Evolutionary conservation across 2,888 invertebrate genomes (phyloP).

Genomic region (Caenorhabditis plicata): DNA sequence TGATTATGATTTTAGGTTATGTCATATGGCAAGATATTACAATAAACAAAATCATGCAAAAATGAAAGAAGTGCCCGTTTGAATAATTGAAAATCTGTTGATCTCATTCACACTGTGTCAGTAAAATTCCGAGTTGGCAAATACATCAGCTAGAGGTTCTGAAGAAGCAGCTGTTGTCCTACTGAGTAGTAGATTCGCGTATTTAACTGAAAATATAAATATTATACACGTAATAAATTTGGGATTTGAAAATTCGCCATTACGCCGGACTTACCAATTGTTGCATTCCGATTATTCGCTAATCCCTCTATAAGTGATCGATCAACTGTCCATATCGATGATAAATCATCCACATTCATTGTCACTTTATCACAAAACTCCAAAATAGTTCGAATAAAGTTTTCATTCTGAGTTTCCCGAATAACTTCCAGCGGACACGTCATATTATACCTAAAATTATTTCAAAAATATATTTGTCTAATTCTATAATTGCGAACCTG

Average conservation of each 20-base stretch:
- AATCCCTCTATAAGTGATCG: conserved; percentile 11
- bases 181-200: conserved; percentile 6
- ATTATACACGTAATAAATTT: neutral
- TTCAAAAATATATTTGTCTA: neutral
- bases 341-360: conserved; percentile 8
- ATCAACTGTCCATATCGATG: conserved; percentile 12
- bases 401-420: conserved; percentile 2
- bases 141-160: conserved; percentile 8
- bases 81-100: too few species aligned
- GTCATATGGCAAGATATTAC: too few species aligned
- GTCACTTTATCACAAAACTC: conserved; percentile 14
- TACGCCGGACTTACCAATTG: conserved; percentile 12
- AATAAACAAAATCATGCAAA: too few species aligned
- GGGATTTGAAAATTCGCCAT: neutral
- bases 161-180: neutral
- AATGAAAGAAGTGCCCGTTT: too few species aligned
- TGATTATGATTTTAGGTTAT: too few species aligned
- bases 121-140: conserved; percentile 9
- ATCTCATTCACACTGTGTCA: too few species aligned
- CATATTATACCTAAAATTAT: conserved; percentile 1
- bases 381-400: conserved; percentile 8
- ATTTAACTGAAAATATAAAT: conserved; percentile 10
- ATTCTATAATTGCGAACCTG: neutral
- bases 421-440: conserved; percentile 18
- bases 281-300: conserved; percentile 18